These are phyloP conservation scores for Drosophila erecta DNA, from an alignment of 1,140 invertebrate genomes.

Conservation along the genomic window DNA sequence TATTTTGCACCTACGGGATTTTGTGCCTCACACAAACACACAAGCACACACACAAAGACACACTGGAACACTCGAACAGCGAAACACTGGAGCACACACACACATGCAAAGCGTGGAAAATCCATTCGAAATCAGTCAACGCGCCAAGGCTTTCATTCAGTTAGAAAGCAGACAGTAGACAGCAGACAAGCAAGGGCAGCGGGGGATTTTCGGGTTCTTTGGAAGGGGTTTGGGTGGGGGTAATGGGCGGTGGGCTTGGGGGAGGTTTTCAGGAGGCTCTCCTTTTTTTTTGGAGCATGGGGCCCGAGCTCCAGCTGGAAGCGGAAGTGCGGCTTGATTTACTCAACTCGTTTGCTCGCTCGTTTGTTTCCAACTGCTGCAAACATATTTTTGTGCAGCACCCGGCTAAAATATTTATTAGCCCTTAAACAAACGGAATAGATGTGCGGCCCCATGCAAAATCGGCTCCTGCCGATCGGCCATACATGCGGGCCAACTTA, in stretches of 20 bases:
- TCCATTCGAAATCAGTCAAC: constrained; percentile 81
- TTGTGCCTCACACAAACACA: constrained; percentile 26
- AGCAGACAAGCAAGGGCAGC: constrained; percentile 44
- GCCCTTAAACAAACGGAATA: constrained; percentile 52
- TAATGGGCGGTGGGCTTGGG: background rate
- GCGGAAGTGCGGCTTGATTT: constrained; percentile 80
- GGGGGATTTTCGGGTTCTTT: constrained; percentile 5
- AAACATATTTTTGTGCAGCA: constrained; percentile 19
- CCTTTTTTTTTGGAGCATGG: background rate
- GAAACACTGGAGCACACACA: constrained; percentile 37
- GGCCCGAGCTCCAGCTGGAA: constrained; percentile 51
- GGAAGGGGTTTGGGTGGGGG: background rate
- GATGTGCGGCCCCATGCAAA: constrained; percentile 30
- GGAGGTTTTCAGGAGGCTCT: constrained; percentile 10
- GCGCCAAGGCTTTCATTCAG: constrained; percentile 79
- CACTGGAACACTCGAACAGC: constrained; percentile 7
- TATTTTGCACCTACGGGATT: constrained; percentile 80
- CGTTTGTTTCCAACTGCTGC: constrained; percentile 64
- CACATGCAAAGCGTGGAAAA: constrained; percentile 54
- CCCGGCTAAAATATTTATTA: constrained; percentile 65
- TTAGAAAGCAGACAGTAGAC: constrained; percentile 63
- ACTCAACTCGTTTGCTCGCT: constrained; percentile 80
- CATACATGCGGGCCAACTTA: constrained; percentile 9
- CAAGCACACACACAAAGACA: constrained; percentile 21
- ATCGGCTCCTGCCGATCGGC: background rate